phyloP scores from a whole-genome alignment of 2,113 vertebrate species.

The Cyrtonyx montezumae region DNA sequence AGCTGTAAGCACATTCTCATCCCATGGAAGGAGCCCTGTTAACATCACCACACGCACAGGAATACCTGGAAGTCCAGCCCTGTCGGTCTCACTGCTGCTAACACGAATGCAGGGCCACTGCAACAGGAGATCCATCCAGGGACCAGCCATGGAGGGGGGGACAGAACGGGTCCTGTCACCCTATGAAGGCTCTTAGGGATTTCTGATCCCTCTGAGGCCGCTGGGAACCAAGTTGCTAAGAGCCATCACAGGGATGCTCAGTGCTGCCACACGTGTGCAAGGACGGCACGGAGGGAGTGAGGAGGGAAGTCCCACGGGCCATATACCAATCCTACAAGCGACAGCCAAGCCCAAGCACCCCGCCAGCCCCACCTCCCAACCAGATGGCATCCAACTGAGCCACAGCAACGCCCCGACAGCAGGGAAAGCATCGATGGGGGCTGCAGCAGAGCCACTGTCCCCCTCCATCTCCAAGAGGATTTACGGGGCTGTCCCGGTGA shows the following conservation, averaged over 20 bases:
- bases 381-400: rapidly evolving
- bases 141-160: rapidly evolving
- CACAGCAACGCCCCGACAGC: rapidly evolving
- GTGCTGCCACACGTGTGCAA: rapidly evolving
- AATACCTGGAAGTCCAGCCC: neutral
- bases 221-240: neutral
- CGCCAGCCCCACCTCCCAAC: neutral
- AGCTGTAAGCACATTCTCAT: too few relatives aligned
- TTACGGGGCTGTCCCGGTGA: conserved; percentile 75
- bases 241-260: neutral
- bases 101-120: neutral
- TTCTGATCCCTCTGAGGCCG: neutral
- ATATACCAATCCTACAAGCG: neutral
- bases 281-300: rapidly evolving
- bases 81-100: rapidly evolving
- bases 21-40: too few relatives aligned
- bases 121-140: neutral
- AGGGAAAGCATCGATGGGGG: rapidly evolving
- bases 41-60: too few relatives aligned
- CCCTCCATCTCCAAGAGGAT: conserved; percentile 48
- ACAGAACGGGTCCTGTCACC: rapidly evolving
- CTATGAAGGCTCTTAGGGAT: neutral
- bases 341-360: neutral
- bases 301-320: too few relatives aligned
- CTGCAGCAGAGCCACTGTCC: rapidly evolving